These are phyloP conservation scores for Arizona elegans DNA, from an alignment of 2,113 vertebrate species.

Conservation along the genomic window DNA sequence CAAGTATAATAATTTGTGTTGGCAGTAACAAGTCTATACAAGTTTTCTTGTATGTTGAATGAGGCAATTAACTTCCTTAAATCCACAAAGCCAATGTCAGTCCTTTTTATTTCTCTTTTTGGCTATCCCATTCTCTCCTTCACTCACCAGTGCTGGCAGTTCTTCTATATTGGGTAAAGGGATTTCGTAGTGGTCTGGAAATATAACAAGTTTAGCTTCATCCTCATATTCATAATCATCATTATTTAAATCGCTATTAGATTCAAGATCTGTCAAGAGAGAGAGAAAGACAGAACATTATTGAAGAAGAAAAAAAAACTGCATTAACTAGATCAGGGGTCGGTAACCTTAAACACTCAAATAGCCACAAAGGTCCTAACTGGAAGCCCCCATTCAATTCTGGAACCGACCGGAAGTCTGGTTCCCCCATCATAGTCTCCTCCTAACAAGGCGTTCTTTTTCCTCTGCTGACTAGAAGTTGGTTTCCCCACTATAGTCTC, in stretches of 20 bases:
- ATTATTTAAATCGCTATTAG: constrained; percentile 86
- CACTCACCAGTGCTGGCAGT: constrained; percentile 95
- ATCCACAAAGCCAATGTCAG: background rate
- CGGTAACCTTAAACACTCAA: no score
- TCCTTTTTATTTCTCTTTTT: background rate
- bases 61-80: background rate
- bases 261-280: constrained; percentile 86
- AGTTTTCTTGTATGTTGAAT: background rate
- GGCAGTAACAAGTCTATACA: background rate
- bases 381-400: no score
- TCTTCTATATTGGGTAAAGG: constrained; percentile 98
- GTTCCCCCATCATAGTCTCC: no score
- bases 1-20: background rate
- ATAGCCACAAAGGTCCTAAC: no score
- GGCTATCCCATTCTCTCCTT: constrained; percentile 54
- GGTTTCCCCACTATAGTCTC: no score
- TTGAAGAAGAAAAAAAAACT: background rate
- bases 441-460: no score
- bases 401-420: no score
- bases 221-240: constrained; percentile 97
- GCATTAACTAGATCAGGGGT: background rate
- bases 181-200: constrained; percentile 99
- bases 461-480: no score
- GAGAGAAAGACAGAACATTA: constrained; percentile 37
- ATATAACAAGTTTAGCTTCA: constrained; percentile 96